Conservation (phyloP, 2,113 vertebrate species). For the Lepisosteus oculatus region DNA sequence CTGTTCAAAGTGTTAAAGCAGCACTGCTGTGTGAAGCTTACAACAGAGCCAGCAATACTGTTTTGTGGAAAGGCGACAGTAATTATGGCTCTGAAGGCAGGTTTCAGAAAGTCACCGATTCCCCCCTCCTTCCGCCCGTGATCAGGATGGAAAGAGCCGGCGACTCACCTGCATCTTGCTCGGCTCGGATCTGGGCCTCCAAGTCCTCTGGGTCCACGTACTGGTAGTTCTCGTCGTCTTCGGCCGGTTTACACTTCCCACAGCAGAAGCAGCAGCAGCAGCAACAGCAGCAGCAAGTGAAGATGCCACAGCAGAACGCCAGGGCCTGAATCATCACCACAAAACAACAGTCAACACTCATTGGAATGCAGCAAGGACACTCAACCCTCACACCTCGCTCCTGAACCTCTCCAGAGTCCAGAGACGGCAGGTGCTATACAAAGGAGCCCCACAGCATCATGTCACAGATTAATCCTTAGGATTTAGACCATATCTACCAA, state of each 20-base stretch:
- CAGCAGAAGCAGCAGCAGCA: slow-evolving; percentile 92
- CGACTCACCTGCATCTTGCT: slow-evolving; percentile 67
- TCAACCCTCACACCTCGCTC: neutral
- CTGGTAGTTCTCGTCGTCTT: slow-evolving; percentile 74
- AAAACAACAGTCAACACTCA: neutral
- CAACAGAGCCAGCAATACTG: neutral
- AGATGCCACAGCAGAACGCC: slow-evolving; percentile 66
- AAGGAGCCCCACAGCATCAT: too few relatives aligned
- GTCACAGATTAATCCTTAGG: too few relatives aligned
- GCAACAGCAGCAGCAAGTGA: slow-evolving; percentile 87
- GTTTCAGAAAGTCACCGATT: too few relatives aligned
- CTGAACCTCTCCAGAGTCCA: too few relatives aligned
- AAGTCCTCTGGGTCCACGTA: slow-evolving; percentile 72
- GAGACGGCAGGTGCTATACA: too few relatives aligned
- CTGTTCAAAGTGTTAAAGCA: neutral
- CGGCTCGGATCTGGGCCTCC: slow-evolving; percentile 75
- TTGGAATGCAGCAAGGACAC: neutral
- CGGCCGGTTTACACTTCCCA: slow-evolving; percentile 70
- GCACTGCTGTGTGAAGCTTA: too few relatives aligned
- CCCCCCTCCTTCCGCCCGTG: accelerated
- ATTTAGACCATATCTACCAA: too few relatives aligned
- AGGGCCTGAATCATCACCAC: slow-evolving; percentile 59
- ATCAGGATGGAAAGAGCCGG: too few relatives aligned
- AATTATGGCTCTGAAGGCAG: neutral
- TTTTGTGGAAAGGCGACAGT: neutral